Base-by-base conservation (phyloP, 2,797 vertebrate species). In the Phataginus tricuspis region DNA sequence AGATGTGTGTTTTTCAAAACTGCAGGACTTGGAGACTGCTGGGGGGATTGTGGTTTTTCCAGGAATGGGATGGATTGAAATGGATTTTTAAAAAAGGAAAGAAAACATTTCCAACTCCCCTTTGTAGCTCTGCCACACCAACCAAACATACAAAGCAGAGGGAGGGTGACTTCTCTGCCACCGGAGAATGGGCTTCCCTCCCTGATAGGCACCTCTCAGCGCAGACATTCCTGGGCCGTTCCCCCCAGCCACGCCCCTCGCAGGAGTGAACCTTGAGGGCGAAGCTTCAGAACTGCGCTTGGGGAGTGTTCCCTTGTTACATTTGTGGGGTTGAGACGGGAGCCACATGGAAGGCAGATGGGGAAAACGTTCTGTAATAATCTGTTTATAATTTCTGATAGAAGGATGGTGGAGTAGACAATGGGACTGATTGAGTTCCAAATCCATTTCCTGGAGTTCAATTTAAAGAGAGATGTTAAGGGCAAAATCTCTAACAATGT, bases 341-440 rank as follows among this genome's bases (percentile, higher is more conserved):
- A 98, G 92, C 77, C 98, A 98, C 97, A 94, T 98, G 98, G 94
- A 96, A 96, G 95, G 94, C 98, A 98, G 84, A 98, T 97, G 98
- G 86, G 96, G 96, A 96, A 97, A 97, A 96, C 51, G 77, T 13
- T 63, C 86, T 84, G 86, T 86, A 97, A 86, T 96, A 97, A 96
- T 88, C 97, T 79, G 96, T 97, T 98, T 98, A 92, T 97, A 96
- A 97, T 96, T 45, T 97, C 93, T 55, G 74, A 96, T 53, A 69
- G 93, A 90, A 93, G 94, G 86, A 96, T 57, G 93, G 97, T 92
- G 97, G 96, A 96, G 96, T 82, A 87, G 1, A 85, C 95, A 93
- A 87, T 53, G 96, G 93, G 96, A 96, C 97, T 98, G 98, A 98
- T 97, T 97, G 83, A 68, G 96, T 96, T 97, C 98, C 98, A 98